Evolutionary conservation across 1,140 invertebrate species (phyloP).

Genomic region (Cryptotermes secundus): DNA sequence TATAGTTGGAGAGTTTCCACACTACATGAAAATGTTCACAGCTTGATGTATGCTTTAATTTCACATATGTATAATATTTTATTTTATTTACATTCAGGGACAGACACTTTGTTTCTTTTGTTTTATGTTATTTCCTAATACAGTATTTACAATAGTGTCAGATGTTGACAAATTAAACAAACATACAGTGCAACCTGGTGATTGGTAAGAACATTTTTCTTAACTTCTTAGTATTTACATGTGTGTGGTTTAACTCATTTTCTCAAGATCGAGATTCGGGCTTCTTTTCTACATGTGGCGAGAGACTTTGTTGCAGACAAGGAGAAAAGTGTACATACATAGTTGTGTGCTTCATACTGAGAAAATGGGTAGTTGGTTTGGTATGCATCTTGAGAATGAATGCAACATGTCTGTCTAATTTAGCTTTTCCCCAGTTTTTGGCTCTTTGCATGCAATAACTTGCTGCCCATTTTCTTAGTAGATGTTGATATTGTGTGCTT

Average conservation of each 20-base stretch:
- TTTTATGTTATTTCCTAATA: background rate
- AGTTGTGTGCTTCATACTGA: constrained; percentile 27
- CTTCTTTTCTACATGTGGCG: constrained; percentile 27
- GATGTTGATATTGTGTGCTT: constrained; percentile 24
- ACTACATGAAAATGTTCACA: too few relatives aligned
- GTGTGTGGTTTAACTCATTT: constrained; percentile 10
- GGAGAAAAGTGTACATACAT: constrained; percentile 34
- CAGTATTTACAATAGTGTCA: background rate
- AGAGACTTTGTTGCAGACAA: constrained; percentile 26
- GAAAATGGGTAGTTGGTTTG: constrained; percentile 16
- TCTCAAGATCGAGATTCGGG: too few relatives aligned
- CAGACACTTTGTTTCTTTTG: too few relatives aligned
- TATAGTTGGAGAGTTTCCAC: too few relatives aligned
- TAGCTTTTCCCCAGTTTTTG: background rate
- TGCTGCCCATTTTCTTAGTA: constrained; percentile 28
- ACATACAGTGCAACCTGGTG: background rate
- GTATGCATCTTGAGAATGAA: too few relatives aligned
- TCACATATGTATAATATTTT: too few relatives aligned
- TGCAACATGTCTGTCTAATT: background rate
- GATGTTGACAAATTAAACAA: background rate
- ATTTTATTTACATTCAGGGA: too few relatives aligned
- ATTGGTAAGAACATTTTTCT: constrained; percentile 26
- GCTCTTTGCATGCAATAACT: background rate
- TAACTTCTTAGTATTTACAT: constrained; percentile 26
- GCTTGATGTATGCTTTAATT: too few relatives aligned